These are phyloP conservation scores for Styela clava DNA, from an alignment of 23 tunicate species.

Conservation along the genomic window DNA sequence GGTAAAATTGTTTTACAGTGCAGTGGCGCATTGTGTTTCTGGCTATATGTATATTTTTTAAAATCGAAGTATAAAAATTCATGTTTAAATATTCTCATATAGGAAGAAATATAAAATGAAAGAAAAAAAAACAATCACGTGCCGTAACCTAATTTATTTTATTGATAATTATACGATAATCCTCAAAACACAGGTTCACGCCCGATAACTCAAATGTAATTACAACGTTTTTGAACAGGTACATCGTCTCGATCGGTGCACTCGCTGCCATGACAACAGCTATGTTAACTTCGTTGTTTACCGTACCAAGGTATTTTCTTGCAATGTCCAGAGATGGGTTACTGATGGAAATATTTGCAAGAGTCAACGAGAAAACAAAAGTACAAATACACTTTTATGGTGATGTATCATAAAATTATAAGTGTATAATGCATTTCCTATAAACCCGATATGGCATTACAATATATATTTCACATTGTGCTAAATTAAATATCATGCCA, in stretches of 20 bases:
- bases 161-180: too few relatives aligned
- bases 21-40: too few relatives aligned
- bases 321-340: conserved; percentile 95
- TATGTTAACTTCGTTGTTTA: conserved; percentile 47
- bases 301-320: conserved; percentile 68
- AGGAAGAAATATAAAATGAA: neutral
- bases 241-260: conserved; percentile 69
- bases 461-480: too few relatives aligned
- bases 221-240: conserved; percentile 5
- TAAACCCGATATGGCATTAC: too few relatives aligned
- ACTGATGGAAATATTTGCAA: conserved; percentile 4
- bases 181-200: neutral
- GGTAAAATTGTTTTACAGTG: too few relatives aligned
- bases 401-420: too few relatives aligned
- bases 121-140: too few relatives aligned
- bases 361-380: conserved; percentile 1
- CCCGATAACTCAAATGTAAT: neutral
- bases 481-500: too few relatives aligned
- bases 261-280: conserved; percentile 64
- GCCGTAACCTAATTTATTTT: too few relatives aligned
- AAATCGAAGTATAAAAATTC: neutral
- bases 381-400: too few relatives aligned
- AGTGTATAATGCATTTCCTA: too few relatives aligned
- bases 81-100: neutral
- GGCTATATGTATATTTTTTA: too few relatives aligned